These are phyloP conservation scores for Eustalomyia histrio DNA, from an alignment of 2,888 invertebrate species.

Conservation along the genomic window DNA sequence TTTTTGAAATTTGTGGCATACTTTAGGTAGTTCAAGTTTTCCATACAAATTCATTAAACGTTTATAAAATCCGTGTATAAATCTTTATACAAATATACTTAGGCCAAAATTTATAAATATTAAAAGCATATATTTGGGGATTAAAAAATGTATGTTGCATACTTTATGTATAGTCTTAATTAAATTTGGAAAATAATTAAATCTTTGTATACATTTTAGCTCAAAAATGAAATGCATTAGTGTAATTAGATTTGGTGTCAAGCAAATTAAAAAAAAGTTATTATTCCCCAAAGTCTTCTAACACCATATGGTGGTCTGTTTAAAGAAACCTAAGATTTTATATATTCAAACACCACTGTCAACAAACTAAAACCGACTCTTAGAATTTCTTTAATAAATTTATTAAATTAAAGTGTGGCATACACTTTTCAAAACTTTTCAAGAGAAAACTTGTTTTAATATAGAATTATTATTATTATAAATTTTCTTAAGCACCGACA, in stretches of 20 bases:
- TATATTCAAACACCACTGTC: background rate
- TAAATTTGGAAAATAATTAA: too few species aligned
- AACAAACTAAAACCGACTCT: background rate
- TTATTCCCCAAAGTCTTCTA: background rate
- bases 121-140: slow-evolving; percentile 28
- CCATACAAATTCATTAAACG: too few species aligned
- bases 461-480: too few species aligned
- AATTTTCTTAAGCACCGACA: too few species aligned
- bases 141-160: too few species aligned
- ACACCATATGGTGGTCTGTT: background rate
- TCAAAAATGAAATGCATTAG: background rate
- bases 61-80: too few species aligned
- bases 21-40: too few species aligned
- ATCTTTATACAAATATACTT: too few species aligned
- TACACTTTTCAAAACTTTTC: background rate
- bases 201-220: too few species aligned
- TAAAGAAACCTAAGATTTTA: background rate
- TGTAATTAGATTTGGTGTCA: background rate
- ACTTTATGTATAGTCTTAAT: too few species aligned
- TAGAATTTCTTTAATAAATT: background rate
- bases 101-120: background rate
- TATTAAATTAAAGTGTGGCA: background rate
- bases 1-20: background rate
- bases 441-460: background rate
- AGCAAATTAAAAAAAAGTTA: background rate